A percentile compares a stretch with the other conserved stretches of the same genome.
These are phyloP conservation scores for Acrossocheilus fasciatus DNA, from an alignment of 2,797 vertebrate genomes.

Conservation along the genomic window DNA sequence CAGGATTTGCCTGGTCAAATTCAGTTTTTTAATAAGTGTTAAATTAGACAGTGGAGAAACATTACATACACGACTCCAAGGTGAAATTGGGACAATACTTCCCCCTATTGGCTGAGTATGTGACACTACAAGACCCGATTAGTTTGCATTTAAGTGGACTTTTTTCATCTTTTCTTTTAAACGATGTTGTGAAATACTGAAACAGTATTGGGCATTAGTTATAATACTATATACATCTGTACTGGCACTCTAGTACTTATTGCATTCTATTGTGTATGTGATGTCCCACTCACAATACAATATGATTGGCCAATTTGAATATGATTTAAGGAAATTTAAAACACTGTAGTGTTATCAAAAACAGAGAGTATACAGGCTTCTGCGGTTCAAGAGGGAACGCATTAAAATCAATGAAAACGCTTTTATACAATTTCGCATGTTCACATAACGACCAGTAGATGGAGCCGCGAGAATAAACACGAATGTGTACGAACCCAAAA, in stretches of 20 bases:
- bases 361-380: not conserved
- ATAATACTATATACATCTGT: not conserved
- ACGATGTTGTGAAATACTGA: not conserved
- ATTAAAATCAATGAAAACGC: not conserved
- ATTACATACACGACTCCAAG: not conserved
- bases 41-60: not conserved
- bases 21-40: not conserved
- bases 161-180: not conserved
- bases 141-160: not conserved
- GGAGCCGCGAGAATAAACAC: not conserved
- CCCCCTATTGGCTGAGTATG: conserved; percentile 7
- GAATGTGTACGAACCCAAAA: not conserved
- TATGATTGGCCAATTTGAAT: not conserved
- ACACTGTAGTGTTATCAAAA: not conserved
- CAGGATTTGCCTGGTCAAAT: not conserved
- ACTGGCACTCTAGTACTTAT: not conserved
- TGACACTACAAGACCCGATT: not conserved
- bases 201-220: not conserved
- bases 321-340: not conserved
- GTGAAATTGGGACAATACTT: conserved; percentile 10
- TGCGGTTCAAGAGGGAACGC: not conserved
- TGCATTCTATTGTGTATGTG: not conserved
- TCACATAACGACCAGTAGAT: not conserved
- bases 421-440: not conserved
- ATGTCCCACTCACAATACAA: not conserved